A percentile compares a stretch with the other conserved stretches of the same genome.
Conservation (phyloP, 2,888 invertebrate genomes). For the Bugulina stolonifera region DNA sequence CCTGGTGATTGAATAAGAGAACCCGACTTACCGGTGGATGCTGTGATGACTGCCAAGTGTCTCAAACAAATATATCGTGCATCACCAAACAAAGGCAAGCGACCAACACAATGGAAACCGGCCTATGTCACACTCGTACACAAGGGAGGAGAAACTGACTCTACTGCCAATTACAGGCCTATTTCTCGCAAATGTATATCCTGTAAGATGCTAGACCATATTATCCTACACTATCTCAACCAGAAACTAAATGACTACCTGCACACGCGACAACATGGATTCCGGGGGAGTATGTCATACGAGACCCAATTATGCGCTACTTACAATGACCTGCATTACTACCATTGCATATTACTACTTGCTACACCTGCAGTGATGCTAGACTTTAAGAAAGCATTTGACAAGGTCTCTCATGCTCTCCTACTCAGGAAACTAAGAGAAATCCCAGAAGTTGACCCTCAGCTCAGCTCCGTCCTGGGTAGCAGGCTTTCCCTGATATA, state of each 20-base stretch:
- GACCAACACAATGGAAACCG: not conserved
- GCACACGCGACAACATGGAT: slow-evolving; percentile 2
- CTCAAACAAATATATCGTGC: not conserved
- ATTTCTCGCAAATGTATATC: not conserved
- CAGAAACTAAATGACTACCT: not conserved
- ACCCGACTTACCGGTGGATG: not conserved
- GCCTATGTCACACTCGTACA: not conserved
- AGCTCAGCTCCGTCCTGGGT: too few species aligned
- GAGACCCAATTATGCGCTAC: not conserved
- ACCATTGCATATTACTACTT: too few species aligned
- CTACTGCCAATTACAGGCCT: not conserved
- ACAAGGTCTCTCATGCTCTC: too few species aligned
- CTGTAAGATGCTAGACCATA: not conserved
- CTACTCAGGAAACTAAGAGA: too few species aligned
- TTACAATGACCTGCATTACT: not conserved
- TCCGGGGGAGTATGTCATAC: not conserved
- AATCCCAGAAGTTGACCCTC: too few species aligned
- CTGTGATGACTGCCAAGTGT: not conserved
- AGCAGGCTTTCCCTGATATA: too few species aligned
- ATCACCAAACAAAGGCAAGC: not conserved
- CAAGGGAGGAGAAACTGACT: not conserved
- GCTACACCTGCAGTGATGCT: too few species aligned
- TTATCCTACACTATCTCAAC: not conserved
- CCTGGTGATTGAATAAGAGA: not conserved
- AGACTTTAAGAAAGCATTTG: too few species aligned